Percentiles rank a stretch among this genome's conserved stretches.
These are phyloP conservation scores for Manduca sexta DNA, from an alignment of 1,140 invertebrate species.

Conservation along the genomic window DNA sequence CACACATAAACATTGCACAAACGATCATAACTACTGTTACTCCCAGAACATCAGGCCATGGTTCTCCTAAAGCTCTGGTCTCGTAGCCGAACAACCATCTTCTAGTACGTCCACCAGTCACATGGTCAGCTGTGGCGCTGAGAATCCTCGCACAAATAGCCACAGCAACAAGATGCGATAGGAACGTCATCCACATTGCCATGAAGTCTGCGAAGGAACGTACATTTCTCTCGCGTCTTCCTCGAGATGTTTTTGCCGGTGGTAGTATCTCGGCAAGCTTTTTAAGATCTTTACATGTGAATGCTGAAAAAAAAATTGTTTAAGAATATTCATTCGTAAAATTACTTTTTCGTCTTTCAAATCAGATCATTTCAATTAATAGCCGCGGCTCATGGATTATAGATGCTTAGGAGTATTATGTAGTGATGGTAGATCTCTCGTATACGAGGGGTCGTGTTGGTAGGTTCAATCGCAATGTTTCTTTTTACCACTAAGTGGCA, in stretches of 20 bases:
- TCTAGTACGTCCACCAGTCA: slow-evolving; percentile 75
- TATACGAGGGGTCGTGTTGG: no score
- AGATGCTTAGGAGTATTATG: no score
- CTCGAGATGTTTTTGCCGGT: slow-evolving; percentile 50
- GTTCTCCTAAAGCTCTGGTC: slow-evolving; percentile 75
- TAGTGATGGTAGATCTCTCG: no score
- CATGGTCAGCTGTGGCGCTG: slow-evolving; percentile 78
- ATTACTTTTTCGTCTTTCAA: no score
- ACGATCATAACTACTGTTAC: slow-evolving; percentile 78
- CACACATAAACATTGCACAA: slow-evolving; percentile 80
- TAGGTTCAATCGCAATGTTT: no score
- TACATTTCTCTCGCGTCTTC: slow-evolving; percentile 52
- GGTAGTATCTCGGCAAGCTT: slow-evolving; percentile 55
- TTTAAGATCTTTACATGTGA: slow-evolving; percentile 52
- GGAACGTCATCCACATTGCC: slow-evolving; percentile 76
- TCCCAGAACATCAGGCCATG: slow-evolving; percentile 81
- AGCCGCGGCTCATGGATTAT: no score
- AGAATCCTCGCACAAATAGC: slow-evolving; percentile 77
- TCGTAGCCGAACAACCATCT: slow-evolving; percentile 74
- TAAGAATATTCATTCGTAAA: no score
- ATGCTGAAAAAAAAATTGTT: slow-evolving; percentile 39
- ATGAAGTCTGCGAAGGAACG: slow-evolving; percentile 71
- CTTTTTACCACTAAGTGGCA: no score
- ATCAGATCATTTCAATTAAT: no score
- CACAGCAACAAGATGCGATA: slow-evolving; percentile 76